phyloP scores from a whole-genome alignment of 2,113 vertebrate species.

The Hippocampus abdominalis region DNA sequence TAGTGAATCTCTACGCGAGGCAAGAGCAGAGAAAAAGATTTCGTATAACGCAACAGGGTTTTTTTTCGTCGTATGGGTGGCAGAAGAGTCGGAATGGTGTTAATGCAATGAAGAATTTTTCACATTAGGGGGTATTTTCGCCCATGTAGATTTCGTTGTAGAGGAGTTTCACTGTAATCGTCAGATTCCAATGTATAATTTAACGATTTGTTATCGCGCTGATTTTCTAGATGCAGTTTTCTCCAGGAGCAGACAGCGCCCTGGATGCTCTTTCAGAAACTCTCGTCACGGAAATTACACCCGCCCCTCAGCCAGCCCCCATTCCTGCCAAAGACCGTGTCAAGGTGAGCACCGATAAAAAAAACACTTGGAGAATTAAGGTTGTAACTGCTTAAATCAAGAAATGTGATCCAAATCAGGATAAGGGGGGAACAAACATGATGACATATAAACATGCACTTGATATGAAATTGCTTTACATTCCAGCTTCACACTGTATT shows the following conservation, averaged over 20 bases:
- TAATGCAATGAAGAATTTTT: too few relatives aligned
- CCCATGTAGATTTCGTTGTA: too few relatives aligned
- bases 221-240: slow-evolving; percentile 43
- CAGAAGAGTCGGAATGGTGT: too few relatives aligned
- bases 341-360: slow-evolving; percentile 52
- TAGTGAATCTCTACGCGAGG: too few relatives aligned
- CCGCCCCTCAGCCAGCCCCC: slow-evolving; percentile 49
- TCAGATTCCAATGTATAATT: background rate
- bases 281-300: slow-evolving; percentile 49
- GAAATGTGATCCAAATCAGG: background rate
- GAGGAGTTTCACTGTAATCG: too few relatives aligned
- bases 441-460: background rate
- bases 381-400: background rate
- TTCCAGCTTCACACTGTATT: too few relatives aligned
- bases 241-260: slow-evolving; percentile 41
- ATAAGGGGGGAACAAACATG: background rate
- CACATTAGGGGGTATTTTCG: too few relatives aligned
- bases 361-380: too few relatives aligned
- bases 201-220: slow-evolving; percentile 2
- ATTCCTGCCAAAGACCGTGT: slow-evolving; percentile 53
- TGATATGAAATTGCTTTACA: too few relatives aligned
- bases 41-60: too few relatives aligned
- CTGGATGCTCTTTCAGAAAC: slow-evolving; percentile 71
- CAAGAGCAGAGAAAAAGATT: too few relatives aligned
- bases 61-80: too few relatives aligned